Percentiles rank a stretch among this genome's conserved stretches.
phyloP scores from a whole-genome alignment of 1,140 invertebrate genomes.

The Ctenoplectra terminalis region DNA sequence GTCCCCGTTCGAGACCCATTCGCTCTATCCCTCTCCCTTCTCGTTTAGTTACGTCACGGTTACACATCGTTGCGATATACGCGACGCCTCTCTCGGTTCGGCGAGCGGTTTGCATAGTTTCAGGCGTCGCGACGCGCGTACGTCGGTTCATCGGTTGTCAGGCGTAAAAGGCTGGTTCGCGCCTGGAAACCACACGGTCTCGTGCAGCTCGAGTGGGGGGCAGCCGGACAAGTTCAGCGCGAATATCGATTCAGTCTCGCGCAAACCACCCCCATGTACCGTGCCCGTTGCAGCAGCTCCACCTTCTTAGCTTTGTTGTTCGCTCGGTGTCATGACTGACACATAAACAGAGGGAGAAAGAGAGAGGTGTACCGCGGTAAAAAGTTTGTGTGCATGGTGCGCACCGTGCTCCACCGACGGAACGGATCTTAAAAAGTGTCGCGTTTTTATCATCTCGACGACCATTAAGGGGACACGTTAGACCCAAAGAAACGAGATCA shows the following conservation, averaged over 20 bases:
- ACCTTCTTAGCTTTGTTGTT: conserved; percentile 52
- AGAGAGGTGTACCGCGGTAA: conserved; percentile 1
- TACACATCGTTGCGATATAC: background rate
- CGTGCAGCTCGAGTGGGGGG: conserved; percentile 56
- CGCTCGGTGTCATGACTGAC: conserved; percentile 50
- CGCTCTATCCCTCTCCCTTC: background rate
- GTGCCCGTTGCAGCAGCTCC: conserved; percentile 54
- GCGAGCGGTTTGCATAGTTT: conserved; percentile 21
- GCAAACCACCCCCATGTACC: conserved; percentile 72
- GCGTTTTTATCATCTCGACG: background rate
- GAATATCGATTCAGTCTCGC: conserved; percentile 77
- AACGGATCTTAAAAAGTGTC: background rate
- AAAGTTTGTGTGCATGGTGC: background rate
- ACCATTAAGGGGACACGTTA: too few species aligned
- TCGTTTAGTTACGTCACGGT: background rate
- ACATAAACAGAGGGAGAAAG: conserved; percentile 56
- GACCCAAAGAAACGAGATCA: background rate
- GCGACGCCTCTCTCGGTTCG: background rate
- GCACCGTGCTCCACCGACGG: background rate
- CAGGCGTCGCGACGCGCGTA: conserved; percentile 10
- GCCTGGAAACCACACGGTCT: conserved; percentile 47
- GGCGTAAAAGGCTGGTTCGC: conserved; percentile 53
- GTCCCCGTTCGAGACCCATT: background rate
- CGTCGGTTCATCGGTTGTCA: conserved; percentile 39
- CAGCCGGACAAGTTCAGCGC: conserved; percentile 70